Evolutionary conservation across 1,140 invertebrate species (phyloP), one percentile per base, ranked within the genome.

Genomic region (Branchinecta lynchi): DNA sequence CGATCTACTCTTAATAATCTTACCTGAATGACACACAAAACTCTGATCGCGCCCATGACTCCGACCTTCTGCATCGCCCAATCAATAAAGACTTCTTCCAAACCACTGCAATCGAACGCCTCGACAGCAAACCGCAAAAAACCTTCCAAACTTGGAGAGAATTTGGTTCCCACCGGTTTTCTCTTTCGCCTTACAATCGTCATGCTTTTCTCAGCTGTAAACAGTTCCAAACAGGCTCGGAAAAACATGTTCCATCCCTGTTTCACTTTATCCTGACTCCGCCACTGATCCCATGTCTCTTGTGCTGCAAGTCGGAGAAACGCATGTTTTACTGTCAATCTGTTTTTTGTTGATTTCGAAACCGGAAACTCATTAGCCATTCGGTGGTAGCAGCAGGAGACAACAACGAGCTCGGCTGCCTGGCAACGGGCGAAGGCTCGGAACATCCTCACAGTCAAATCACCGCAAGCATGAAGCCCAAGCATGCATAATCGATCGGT

Each of bases 381-480:
- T 77, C 89, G 89, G 78, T 93, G 90, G 75, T 93, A 93, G 74
- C 91, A 94, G 75, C 91, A 94, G 7, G 89, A 86, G 77, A 92
- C 85, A 46, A 92, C 82, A 65, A 87, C 82, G 20, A 82, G 77
- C 67, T 80, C 79, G 7, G 84, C 84, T 44, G 78, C 74, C 43
- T 80, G 75, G 77, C 87, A 83, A 72, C 83, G 78, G 15, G 83
- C 73, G 80, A 89, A 93, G 73, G 91, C 78, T 75, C 85, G 82
- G 12, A 90, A 82, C 21, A 88, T 84, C 32, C 83, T 83, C 10
- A 89, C 80, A 68, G 87, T 86, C 43, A 94, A 82, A 79, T 92
- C 89, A 0, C 87, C 90, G 78, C 91, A 94, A 8, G 89, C 86
- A 78, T 94, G 91, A 43, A 94, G 79, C 8, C 87, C 87, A 71